Evolutionary conservation across 1,140 invertebrate genomes (phyloP).

Genomic region (Trichomalopsis sarcophagae): DNA sequence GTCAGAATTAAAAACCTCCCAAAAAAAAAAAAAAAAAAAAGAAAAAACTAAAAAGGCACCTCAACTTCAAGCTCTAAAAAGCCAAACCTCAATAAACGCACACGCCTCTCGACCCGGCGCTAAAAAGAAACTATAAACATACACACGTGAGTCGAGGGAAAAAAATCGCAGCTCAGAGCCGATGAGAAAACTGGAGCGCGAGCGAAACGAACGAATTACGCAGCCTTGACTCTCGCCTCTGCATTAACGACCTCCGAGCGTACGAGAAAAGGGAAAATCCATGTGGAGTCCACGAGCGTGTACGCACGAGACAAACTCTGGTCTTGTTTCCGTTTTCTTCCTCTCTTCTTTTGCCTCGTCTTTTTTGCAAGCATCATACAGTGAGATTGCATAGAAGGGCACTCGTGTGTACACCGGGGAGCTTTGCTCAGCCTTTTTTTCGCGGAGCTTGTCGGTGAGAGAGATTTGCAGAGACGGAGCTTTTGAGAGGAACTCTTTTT

Average conservation of each 20-base stretch:
- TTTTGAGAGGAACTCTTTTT: too few species aligned
- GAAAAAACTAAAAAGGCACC: too few species aligned
- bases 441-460: too few species aligned
- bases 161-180: not conserved
- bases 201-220: constrained; percentile 17
- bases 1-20: too few species aligned
- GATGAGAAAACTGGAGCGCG: constrained; percentile 7
- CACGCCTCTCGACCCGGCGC: not conserved
- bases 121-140: not conserved
- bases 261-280: too few species aligned
- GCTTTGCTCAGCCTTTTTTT: too few species aligned
- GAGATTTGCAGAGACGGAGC: too few species aligned
- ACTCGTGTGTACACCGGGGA: too few species aligned
- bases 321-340: not conserved
- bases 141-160: not conserved
- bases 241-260: not conserved
- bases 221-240: constrained; percentile 3
- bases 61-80: not conserved
- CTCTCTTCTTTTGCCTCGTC: not conserved
- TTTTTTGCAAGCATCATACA: too few species aligned
- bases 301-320: not conserved
- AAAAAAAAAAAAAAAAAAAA: too few species aligned
- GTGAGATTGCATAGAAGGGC: too few species aligned
- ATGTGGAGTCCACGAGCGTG: not conserved
- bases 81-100: not conserved